These are phyloP conservation scores for Epinotia ramella DNA, from an alignment of 2,888 invertebrate species.

Conservation along the genomic window DNA sequence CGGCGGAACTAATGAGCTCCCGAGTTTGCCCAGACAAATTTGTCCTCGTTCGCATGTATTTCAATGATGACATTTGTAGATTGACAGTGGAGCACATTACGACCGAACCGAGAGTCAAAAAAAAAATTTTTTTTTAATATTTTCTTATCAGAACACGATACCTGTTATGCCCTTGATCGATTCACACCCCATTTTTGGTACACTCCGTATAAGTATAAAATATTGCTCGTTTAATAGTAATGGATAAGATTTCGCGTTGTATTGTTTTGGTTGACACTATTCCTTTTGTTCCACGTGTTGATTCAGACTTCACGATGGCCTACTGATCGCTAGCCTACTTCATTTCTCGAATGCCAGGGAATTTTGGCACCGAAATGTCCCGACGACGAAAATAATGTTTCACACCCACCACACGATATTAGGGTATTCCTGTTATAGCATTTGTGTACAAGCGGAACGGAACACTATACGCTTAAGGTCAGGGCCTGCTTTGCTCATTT, in stretches of 20 bases:
- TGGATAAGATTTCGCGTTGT: background rate
- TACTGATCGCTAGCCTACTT: conserved; percentile 48
- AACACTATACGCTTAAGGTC: background rate
- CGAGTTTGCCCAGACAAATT: too few relatives aligned
- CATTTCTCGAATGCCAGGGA: conserved; percentile 56
- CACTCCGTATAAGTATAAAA: too few relatives aligned
- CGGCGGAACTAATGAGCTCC: too few relatives aligned
- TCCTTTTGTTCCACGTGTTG: background rate
- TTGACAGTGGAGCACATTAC: too few relatives aligned
- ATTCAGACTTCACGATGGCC: conserved; percentile 40
- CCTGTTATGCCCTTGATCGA: too few relatives aligned
- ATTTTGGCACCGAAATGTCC: conserved; percentile 64
- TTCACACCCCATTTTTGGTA: too few relatives aligned
- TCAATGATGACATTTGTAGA: too few relatives aligned
- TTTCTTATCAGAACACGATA: too few relatives aligned
- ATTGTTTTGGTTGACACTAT: background rate
- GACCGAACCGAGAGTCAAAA: too few relatives aligned
- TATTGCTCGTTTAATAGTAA: too few relatives aligned
- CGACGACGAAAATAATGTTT: conserved; percentile 62
- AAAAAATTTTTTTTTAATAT: too few relatives aligned
- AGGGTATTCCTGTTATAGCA: conserved; percentile 43
- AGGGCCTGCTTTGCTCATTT: background rate
- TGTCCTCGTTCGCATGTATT: too few relatives aligned
- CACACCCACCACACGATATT: conserved; percentile 42
- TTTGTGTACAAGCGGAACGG: conserved; percentile 17